A percentile compares a stretch with the other conserved stretches of the same genome.
These are phyloP conservation scores for Penaeus japonicus DNA, from an alignment of 1,140 invertebrate species.

Conservation along the genomic window DNA sequence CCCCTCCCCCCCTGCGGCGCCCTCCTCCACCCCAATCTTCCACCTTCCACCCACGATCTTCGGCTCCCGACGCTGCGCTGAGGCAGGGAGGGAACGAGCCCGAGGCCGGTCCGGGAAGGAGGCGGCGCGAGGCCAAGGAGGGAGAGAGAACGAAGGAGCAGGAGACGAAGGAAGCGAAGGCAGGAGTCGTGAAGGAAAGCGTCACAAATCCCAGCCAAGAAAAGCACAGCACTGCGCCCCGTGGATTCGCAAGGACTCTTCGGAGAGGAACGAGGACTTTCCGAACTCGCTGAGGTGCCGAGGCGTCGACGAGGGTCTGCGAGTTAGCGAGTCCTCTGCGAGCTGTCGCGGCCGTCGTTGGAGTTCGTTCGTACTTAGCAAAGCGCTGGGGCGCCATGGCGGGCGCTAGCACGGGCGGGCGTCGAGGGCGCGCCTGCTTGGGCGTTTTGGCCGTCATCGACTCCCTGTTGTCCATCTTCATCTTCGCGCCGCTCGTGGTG, in stretches of 20 bases:
- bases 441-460: conserved; percentile 73
- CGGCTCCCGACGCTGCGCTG: no score
- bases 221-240: background rate
- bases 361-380: background rate
- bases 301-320: background rate
- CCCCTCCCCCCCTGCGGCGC: no score
- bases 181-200: no score
- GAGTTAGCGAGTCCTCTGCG: background rate
- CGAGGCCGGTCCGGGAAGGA: no score
- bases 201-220: no score
- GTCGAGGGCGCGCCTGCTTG: conserved; percentile 58
- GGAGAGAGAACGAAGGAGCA: no score
- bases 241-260: background rate
- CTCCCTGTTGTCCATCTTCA: conserved; percentile 73
- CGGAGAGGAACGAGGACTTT: background rate
- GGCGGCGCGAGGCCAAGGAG: no score
- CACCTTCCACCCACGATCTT: no score
- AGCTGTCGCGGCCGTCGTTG: background rate
- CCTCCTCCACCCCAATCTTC: no score
- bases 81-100: no score
- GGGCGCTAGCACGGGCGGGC: conserved; percentile 51
- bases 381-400: conserved; percentile 30
- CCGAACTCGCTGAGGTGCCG: background rate
- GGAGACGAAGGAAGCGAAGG: background rate
- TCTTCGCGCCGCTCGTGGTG: conserved; percentile 81